These are phyloP conservation scores for Morpho helenor DNA, from an alignment of 2,888 invertebrate species.

Conservation along the genomic window DNA sequence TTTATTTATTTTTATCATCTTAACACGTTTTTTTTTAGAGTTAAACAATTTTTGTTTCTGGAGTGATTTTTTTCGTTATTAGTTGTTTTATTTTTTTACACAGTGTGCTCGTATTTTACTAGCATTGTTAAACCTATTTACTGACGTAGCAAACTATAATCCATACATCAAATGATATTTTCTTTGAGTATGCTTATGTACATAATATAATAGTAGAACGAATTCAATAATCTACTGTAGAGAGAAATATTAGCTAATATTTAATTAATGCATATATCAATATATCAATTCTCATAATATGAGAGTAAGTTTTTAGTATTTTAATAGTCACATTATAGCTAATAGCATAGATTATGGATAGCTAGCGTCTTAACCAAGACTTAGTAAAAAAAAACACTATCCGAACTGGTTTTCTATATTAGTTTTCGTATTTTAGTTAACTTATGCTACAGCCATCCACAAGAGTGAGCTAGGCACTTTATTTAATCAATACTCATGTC, in stretches of 20 bases:
- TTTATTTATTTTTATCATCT: conserved; percentile 54
- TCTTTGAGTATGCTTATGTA: conserved; percentile 72
- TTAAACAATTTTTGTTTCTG: conserved; percentile 53
- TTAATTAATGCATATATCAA: conserved; percentile 23
- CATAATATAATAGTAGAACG: conserved; percentile 57
- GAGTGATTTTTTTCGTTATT: conserved; percentile 58
- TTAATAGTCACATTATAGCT: conserved; percentile 21
- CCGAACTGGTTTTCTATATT: conserved; percentile 8
- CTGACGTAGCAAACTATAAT: conserved; percentile 59
- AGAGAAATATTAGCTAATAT: conserved; percentile 35
- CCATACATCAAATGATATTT: conserved; percentile 64
- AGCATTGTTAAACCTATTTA: conserved; percentile 54
- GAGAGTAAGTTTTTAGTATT: conserved; percentile 17
- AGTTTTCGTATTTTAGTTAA: conserved; percentile 4
- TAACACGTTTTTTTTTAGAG: conserved; percentile 58
- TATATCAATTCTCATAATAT: conserved; percentile 9
- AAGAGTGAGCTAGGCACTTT: conserved; percentile 11
- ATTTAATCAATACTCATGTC: conserved; percentile 12
- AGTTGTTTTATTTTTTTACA: conserved; percentile 58
- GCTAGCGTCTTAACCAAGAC: conserved; percentile 16
- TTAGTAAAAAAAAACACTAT: conserved; percentile 10
- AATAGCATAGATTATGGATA: conserved; percentile 17
- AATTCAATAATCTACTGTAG: conserved; percentile 53
- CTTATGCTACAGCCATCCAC: conserved; percentile 12
- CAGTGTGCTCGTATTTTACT: conserved; percentile 73